Conservation (phyloP, 2,888 invertebrate species). For the Ichneumoninae sp. region DNA sequence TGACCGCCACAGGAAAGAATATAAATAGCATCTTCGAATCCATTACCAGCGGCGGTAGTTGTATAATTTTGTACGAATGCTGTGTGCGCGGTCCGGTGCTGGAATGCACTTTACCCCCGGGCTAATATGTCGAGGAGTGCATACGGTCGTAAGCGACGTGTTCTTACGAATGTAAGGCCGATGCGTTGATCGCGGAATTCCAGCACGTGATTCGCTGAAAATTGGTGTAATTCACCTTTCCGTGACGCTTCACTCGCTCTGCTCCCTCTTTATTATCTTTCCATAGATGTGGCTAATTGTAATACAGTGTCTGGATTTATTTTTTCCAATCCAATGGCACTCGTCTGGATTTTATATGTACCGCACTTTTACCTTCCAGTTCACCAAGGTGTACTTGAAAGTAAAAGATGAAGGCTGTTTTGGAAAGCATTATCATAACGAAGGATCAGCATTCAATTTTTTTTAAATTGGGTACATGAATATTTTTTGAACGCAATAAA, state of each 20-base stretch:
- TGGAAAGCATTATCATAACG: too few species aligned
- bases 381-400: too few species aligned
- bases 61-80: not conserved
- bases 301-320: not conserved
- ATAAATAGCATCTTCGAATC: conserved; percentile 1
- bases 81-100: not conserved
- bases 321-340: not conserved
- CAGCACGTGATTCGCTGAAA: conserved; percentile 44
- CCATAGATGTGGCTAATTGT: not conserved
- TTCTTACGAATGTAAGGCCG: conserved; percentile 1
- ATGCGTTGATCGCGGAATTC: too few species aligned
- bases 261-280: not conserved
- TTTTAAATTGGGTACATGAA: too few species aligned
- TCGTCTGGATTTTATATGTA: not conserved
- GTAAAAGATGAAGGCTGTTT: too few species aligned
- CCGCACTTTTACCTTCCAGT: too few species aligned
- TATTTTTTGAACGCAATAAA: too few species aligned
- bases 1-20: not conserved
- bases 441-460: too few species aligned
- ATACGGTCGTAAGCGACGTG: not conserved
- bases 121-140: conserved; percentile 1
- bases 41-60: conserved; percentile 8
- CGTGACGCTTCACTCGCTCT: not conserved
- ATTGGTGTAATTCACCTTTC: conserved; percentile 59
- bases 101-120: conserved; percentile 15